phyloP scores from a whole-genome alignment of 2,888 invertebrate species.

The Meiosimyza platycephala region DNA sequence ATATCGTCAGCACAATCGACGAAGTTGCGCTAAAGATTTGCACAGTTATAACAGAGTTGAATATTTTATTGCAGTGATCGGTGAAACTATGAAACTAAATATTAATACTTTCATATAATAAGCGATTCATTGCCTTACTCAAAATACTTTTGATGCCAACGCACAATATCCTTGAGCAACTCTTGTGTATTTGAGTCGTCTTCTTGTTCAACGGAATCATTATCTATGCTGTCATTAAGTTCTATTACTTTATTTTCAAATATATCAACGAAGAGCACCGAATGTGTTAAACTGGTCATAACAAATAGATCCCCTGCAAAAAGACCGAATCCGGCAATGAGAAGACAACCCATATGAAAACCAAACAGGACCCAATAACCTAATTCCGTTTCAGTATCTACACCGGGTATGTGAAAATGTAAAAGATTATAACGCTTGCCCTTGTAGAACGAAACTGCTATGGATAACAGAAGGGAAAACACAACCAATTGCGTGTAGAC shows the following conservation, averaged over 20 bases:
- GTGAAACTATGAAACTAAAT: constrained; percentile 41
- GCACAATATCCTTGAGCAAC: constrained; percentile 43
- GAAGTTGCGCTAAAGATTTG: constrained; percentile 39
- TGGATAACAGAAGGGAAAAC: constrained; percentile 19
- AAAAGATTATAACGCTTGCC: constrained; percentile 43
- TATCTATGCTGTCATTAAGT: constrained; percentile 41
- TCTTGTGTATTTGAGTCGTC: neutral
- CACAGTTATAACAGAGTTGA: constrained; percentile 40
- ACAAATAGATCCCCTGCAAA: constrained; percentile 50
- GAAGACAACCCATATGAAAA: constrained; percentile 41
- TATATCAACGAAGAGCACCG: constrained; percentile 46
- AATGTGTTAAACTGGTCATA: constrained; percentile 47
- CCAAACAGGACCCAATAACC: constrained; percentile 45
- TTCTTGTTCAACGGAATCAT: neutral
- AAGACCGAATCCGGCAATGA: constrained; percentile 46
- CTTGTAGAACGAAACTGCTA: constrained; percentile 21
- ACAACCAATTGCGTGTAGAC: constrained; percentile 30
- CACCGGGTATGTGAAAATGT: constrained; percentile 50
- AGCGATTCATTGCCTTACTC: constrained; percentile 28
- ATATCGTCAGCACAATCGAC: constrained; percentile 47
- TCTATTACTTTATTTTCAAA: constrained; percentile 46
- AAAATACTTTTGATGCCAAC: constrained; percentile 49
- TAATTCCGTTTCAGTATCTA: constrained; percentile 44
- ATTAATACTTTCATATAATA: neutral
- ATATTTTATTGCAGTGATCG: constrained; percentile 45